phyloP scores from a whole-genome alignment of 2,888 invertebrate genomes.

The Apodemia hepburni region DNA sequence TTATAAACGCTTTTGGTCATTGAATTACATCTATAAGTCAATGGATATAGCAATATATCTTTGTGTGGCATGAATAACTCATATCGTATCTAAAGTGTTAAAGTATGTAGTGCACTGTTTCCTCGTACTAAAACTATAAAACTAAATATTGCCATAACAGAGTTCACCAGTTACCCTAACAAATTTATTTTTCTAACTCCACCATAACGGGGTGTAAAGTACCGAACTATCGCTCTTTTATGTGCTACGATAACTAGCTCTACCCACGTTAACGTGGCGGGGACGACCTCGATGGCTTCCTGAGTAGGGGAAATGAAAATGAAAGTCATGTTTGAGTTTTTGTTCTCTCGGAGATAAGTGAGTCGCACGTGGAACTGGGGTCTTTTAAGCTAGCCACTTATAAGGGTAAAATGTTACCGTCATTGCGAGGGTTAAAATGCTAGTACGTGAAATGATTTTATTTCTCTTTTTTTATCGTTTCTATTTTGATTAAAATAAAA shows the following conservation, averaged over 20 bases:
- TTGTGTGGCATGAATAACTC: too few relatives aligned
- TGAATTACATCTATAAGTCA: too few relatives aligned
- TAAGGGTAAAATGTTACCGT: conserved; percentile 27
- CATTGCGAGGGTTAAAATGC: conserved; percentile 27
- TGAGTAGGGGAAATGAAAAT: conserved; percentile 33
- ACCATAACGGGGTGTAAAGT: conserved; percentile 38
- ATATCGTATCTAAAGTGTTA: conserved; percentile 19
- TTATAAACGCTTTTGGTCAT: too few relatives aligned
- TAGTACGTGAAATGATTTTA: conserved; percentile 29
- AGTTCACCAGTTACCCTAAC: conserved; percentile 28
- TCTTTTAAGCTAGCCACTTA: conserved; percentile 28
- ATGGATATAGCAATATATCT: too few relatives aligned
- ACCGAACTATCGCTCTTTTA: conserved; percentile 46
- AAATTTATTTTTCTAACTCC: conserved; percentile 27
- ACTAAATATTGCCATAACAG: conserved; percentile 3
- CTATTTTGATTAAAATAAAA: not conserved
- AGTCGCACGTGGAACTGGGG: conserved; percentile 31
- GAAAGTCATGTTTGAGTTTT: conserved; percentile 35
- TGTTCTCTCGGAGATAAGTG: conserved; percentile 33
- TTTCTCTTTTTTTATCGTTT: conserved; percentile 22
- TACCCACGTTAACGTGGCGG: conserved; percentile 25
- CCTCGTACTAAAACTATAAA: not conserved
- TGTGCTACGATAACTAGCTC: conserved; percentile 41
- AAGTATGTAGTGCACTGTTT: conserved; percentile 15
- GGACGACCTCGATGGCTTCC: conserved; percentile 34